A percentile compares a stretch with the other conserved stretches of the same genome.
Evolutionary conservation across 2,797 vertebrate genomes (phyloP).

Genomic region (Chloroceryle amazona): DNA sequence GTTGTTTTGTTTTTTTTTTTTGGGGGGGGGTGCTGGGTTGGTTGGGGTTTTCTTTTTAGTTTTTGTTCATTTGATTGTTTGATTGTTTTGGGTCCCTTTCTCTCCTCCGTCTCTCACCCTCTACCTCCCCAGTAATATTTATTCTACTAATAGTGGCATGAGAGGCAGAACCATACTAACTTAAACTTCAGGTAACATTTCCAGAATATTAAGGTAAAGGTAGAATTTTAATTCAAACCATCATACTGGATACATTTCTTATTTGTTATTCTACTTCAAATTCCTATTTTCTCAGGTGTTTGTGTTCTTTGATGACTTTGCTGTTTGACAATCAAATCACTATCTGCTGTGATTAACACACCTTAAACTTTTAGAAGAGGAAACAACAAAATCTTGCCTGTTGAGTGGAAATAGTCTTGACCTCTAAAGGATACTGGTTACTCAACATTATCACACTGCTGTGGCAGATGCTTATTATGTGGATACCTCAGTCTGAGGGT

Average conservation of each 20-base stretch:
- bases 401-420: not conserved
- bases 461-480: not conserved
- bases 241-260: not conserved
- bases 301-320: not conserved
- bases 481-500: not conserved
- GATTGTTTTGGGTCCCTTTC: not conserved
- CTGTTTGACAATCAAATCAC: not conserved
- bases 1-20: fast-evolving
- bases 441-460: not conserved
- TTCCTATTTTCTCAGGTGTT: not conserved
- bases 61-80: not conserved
- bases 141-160: not conserved
- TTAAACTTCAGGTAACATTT: not conserved
- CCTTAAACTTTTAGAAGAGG: not conserved
- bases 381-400: not conserved
- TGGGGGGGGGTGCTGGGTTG: not conserved
- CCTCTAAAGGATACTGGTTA: not conserved
- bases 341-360: not conserved
- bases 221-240: not conserved
- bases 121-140: not conserved
- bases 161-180: not conserved
- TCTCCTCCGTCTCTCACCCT: no score
- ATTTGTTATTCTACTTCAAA: not conserved
- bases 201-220: not conserved
- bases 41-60: not conserved